Percentiles rank a stretch among this genome's conserved stretches.
phyloP scores from a whole-genome alignment of 2,888 invertebrate genomes.

The Dusona sp. region DNA sequence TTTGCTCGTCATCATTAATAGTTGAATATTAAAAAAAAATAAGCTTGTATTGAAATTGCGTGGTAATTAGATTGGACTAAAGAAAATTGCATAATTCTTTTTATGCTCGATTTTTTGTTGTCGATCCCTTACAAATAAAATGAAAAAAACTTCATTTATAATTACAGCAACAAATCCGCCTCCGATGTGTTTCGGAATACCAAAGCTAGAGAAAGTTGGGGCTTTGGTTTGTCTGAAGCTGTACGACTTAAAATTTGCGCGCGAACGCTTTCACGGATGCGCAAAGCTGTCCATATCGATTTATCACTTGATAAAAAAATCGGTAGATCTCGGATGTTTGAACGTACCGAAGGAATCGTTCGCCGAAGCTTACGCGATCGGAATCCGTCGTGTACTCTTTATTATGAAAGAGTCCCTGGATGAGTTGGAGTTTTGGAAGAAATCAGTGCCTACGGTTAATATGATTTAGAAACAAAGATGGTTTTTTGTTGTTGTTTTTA shows the following conservation, averaged over 20 bases:
- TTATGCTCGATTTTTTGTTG: not conserved
- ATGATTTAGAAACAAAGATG: constrained; percentile 51
- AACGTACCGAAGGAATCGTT: constrained; percentile 62
- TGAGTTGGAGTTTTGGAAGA: constrained; percentile 45
- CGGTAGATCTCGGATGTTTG: constrained; percentile 76
- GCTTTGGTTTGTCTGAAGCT: constrained; percentile 76
- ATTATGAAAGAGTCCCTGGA: constrained; percentile 21
- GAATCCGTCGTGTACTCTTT: not conserved
- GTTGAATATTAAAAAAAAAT: too few relatives aligned
- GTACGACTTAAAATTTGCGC: constrained; percentile 74
- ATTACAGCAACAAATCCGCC: constrained; percentile 80
- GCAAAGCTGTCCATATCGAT: constrained; percentile 69
- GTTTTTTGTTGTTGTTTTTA: not conserved
- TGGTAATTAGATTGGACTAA: not conserved
- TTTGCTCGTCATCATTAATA: too few relatives aligned
- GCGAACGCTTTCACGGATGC: constrained; percentile 75
- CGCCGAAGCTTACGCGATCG: not conserved
- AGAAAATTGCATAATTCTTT: not conserved
- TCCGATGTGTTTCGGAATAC: constrained; percentile 77
- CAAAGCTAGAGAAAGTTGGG: constrained; percentile 74
- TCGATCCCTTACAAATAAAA: not conserved
- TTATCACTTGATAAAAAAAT: constrained; percentile 66
- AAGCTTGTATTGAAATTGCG: not conserved
- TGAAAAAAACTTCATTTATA: constrained; percentile 13
- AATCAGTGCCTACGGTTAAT: constrained; percentile 40